phyloP scores from a whole-genome alignment of 2,113 vertebrate genomes.

The Tichodroma muraria region DNA sequence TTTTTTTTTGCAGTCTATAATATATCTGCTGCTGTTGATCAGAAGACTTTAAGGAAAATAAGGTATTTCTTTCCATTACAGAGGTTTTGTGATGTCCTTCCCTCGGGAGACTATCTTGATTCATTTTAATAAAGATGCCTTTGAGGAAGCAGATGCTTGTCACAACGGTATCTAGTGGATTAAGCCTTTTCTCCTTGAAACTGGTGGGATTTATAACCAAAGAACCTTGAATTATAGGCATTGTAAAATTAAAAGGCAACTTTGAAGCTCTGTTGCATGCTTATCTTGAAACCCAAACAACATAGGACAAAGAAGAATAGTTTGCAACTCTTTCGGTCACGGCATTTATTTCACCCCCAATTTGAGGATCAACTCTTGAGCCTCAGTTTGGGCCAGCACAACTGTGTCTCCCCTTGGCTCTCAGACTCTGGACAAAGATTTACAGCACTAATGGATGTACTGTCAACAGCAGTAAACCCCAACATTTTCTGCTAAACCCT shows the following conservation, averaged over 20 bases:
- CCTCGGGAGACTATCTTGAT: background rate
- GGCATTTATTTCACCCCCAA: background rate
- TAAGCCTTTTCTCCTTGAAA: slow-evolving; percentile 11
- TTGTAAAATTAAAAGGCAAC: background rate
- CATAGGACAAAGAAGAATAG: background rate
- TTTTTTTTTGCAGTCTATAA: background rate
- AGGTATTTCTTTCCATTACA: background rate
- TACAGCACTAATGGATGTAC: background rate
- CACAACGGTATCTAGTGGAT: background rate
- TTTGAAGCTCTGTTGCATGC: background rate
- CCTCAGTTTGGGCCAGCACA: background rate
- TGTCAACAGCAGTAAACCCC: background rate
- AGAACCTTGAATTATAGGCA: background rate
- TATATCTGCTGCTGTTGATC: background rate
- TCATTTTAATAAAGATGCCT: slow-evolving; percentile 7
- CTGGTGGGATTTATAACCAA: background rate
- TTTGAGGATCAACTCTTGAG: background rate
- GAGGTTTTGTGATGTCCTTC: background rate
- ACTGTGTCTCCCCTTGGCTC: background rate
- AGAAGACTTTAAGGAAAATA: background rate
- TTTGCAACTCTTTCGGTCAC: background rate
- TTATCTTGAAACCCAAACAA: background rate
- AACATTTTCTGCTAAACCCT: background rate
- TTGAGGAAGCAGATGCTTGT: slow-evolving; percentile 31
- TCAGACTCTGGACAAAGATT: background rate